Conservation (phyloP, 2,113 vertebrate species). For the Xiphophorus maculatus region DNA sequence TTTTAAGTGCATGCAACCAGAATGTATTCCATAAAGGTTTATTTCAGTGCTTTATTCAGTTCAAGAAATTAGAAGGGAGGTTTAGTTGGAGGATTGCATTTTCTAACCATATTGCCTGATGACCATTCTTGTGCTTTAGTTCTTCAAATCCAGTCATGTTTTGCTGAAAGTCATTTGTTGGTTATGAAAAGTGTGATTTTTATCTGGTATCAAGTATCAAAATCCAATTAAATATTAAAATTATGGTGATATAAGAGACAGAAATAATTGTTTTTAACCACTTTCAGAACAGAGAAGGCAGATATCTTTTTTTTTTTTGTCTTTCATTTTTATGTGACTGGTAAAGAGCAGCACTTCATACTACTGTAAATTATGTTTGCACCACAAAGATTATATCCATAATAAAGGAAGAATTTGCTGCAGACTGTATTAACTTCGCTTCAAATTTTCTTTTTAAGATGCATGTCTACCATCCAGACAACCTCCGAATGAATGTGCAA, state of each 20-base stretch:
- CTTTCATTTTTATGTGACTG: neutral
- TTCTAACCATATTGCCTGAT: neutral
- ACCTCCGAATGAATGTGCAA: neutral
- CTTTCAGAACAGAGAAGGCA: no score
- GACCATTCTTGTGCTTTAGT: neutral
- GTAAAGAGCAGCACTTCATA: neutral
- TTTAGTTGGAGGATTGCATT: neutral
- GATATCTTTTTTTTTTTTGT: no score
- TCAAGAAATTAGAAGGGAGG: neutral
- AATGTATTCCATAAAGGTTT: constrained; percentile 3
- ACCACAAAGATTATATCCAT: neutral
- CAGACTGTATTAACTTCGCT: neutral
- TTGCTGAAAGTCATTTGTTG: neutral
- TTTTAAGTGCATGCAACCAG: constrained; percentile 40
- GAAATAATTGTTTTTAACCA: neutral
- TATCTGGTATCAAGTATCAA: neutral
- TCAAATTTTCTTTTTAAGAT: neutral
- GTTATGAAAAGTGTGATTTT: neutral
- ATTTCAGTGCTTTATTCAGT: neutral
- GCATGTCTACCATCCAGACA: neutral
- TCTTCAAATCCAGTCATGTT: constrained; percentile 2
- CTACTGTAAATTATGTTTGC: neutral
- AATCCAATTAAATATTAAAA: neutral
- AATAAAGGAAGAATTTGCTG: neutral
- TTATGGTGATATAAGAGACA: neutral